Base-by-base conservation (phyloP, 2,797 vertebrate species). In the Sebastes iracundus region DNA sequence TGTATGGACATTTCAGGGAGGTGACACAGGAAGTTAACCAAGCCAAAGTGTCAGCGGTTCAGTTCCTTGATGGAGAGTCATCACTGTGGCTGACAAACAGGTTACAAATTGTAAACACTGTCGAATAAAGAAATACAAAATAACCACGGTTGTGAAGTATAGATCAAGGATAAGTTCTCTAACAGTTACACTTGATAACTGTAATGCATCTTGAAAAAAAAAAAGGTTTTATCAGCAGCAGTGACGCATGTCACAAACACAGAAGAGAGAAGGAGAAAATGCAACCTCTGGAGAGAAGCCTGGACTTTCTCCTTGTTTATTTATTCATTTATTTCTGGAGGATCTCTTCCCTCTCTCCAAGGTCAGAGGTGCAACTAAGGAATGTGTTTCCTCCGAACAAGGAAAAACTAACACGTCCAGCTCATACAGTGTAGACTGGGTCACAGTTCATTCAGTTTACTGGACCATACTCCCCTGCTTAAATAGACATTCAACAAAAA, bases 321-420 rank as follows among this genome's bases (percentile, higher is more conserved):
- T 94, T 93, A 90, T 93, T 81, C 82, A 81, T 90, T 90, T 90
- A 88, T 90, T 92, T 92, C 90, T 89, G 82, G 77, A 88, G 85
- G 84, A 92, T 93, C 82, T 82, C 73, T 79, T 87, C 84, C 55
- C 76, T 92, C 85, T 88, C 73, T 92, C 76, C 79, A 76, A 87
- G 93, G 93, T 94, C 93, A 95, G 77, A 91, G 89, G 93, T 93
- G 85, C 62, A 67, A 73, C 82, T 56, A 59, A 93, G 90, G 94
- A 95, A 95, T 95, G 94, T 88, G 90, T 93, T 93, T 93, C 90
- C 89, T 92, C 89, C 55, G 59, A 88, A 92, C 87, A 87, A 89
- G 82, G 78, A 85, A 92, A 88, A 92, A 91, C 79, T 82, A 81
- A 90, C 85, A 83, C 22, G 30, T 88, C 84, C 88, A 92, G 88